Conservation (phyloP, 2,888 invertebrate species). For the Andricus quercusramuli region DNA sequence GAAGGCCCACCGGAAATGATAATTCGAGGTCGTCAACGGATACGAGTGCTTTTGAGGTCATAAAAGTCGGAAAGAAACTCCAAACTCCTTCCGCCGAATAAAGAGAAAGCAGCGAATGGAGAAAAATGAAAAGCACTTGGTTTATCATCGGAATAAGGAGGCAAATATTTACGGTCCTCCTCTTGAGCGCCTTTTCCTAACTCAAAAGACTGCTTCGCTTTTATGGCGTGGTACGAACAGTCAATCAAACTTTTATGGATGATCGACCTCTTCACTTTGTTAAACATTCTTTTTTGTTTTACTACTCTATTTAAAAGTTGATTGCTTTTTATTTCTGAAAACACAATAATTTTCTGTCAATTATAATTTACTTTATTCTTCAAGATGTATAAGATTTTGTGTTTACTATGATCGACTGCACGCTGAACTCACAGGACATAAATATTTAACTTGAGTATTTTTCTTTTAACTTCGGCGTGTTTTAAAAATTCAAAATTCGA, state of each 20-base stretch:
- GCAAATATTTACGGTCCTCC: constrained; percentile 41
- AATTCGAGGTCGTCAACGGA: constrained; percentile 65
- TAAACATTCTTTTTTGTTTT: constrained; percentile 27
- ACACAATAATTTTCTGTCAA: background rate
- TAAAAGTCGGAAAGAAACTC: constrained; percentile 55
- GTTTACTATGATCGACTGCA: too few species aligned
- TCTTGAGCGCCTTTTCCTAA: constrained; percentile 30
- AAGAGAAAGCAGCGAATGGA: constrained; percentile 17
- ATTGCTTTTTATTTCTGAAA: constrained; percentile 18
- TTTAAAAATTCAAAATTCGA: too few species aligned
- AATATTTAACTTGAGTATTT: too few species aligned
- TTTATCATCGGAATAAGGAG: constrained; percentile 42
- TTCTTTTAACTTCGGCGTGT: too few species aligned
- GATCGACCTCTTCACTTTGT: constrained; percentile 32
- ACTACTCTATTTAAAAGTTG: constrained; percentile 10
- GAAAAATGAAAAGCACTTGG: constrained; percentile 40
- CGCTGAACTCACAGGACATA: too few species aligned
- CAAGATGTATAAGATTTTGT: too few species aligned
- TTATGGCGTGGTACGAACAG: constrained; percentile 35
- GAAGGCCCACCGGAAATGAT: constrained; percentile 50
- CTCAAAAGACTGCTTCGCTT: constrained; percentile 37
- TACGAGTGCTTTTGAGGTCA: constrained; percentile 63
- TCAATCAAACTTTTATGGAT: constrained; percentile 39
- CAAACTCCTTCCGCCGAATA: constrained; percentile 29
- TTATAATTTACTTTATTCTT: background rate